phyloP scores from a whole-genome alignment of 2,888 invertebrate genomes.

The Habroteleia sp. region DNA sequence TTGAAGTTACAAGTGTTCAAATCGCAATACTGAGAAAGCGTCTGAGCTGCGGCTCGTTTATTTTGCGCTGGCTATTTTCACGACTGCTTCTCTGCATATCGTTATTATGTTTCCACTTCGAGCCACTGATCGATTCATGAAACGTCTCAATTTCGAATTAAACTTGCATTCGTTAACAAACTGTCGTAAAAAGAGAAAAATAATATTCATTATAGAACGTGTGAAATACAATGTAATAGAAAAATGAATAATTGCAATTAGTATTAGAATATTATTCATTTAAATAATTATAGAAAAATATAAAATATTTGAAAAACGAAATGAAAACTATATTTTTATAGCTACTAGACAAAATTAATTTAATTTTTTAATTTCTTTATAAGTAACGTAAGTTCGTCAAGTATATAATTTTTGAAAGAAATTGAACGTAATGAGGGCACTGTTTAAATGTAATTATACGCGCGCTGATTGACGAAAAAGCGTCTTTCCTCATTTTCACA shows the following conservation, averaged over 20 bases:
- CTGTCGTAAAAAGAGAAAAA: neutral
- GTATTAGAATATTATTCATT: too few relatives aligned
- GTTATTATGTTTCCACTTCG: conserved; percentile 54
- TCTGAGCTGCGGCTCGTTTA: conserved; percentile 49
- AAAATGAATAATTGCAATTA: too few relatives aligned
- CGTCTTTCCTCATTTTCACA: conserved; percentile 52
- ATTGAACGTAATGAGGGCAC: conserved; percentile 25
- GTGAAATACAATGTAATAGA: too few relatives aligned
- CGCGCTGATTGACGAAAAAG: conserved; percentile 56
- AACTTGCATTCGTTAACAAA: neutral
- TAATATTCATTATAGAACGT: too few relatives aligned
- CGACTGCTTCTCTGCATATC: conserved; percentile 61
- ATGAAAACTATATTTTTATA: too few relatives aligned
- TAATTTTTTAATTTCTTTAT: too few relatives aligned
- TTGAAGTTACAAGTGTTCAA: conserved; percentile 59
- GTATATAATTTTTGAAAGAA: conserved; percentile 2
- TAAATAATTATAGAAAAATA: too few relatives aligned
- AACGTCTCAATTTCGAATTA: conserved; percentile 22
- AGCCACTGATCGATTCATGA: conserved; percentile 28
- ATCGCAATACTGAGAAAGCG: conserved; percentile 53
- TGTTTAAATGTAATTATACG: conserved; percentile 40
- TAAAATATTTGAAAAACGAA: too few relatives aligned
- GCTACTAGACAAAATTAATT: too few relatives aligned
- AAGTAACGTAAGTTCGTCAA: too few relatives aligned
- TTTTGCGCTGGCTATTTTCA: conserved; percentile 63